Evolutionary conservation across 2,797 vertebrate genomes (phyloP).

Genomic region (Cryptoblepharus egeriae): DNA sequence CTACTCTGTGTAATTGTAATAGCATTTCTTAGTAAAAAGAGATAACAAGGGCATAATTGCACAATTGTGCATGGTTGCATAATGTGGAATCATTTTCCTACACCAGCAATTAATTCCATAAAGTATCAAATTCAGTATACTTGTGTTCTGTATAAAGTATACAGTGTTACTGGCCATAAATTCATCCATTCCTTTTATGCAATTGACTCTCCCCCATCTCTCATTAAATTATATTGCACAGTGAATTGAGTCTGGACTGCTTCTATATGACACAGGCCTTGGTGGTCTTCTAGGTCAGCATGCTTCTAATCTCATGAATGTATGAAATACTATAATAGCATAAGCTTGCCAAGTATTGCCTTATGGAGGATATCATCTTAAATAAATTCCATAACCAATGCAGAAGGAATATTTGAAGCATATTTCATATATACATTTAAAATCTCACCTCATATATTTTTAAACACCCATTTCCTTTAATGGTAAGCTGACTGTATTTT

Average conservation of each 20-base stretch:
- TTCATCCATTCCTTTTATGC: background rate
- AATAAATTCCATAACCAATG: background rate
- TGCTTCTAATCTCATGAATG: conserved; percentile 1
- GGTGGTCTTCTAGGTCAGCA: conserved; percentile 17
- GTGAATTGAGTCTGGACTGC: background rate
- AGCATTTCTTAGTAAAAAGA: no score
- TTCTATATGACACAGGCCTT: background rate
- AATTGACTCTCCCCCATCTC: background rate
- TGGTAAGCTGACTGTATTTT: background rate
- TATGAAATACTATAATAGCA: background rate
- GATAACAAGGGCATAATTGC: background rate
- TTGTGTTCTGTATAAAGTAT: background rate
- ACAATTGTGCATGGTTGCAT: background rate
- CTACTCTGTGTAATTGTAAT: background rate
- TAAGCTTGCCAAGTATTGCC: background rate
- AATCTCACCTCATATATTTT: conserved; percentile 29
- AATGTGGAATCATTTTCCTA: background rate
- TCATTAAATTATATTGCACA: background rate
- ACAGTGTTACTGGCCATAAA: background rate
- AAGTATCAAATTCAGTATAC: background rate
- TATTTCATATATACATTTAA: conserved; percentile 12
- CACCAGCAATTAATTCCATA: background rate
- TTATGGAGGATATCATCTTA: background rate
- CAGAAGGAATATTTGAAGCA: conserved; percentile 3
- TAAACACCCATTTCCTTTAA: background rate